Percentiles rank a stretch among this genome's conserved stretches.
These are phyloP conservation scores for Drosophila parvula DNA, from an alignment of 1,140 invertebrate species.

Conservation along the genomic window DNA sequence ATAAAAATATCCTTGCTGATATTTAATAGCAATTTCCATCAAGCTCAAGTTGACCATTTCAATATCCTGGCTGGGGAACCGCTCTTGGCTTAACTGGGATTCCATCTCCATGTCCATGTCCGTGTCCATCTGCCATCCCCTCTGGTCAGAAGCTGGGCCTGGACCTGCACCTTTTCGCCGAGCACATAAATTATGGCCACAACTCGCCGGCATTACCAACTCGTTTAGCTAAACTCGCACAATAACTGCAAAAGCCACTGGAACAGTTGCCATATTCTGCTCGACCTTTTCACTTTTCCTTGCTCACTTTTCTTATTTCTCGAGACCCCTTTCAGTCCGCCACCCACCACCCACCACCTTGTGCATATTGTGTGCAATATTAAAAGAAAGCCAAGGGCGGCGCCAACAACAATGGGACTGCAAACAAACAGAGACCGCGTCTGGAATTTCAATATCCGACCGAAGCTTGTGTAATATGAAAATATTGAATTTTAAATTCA, in stretches of 20 bases:
- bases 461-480: slow-evolving; percentile 46
- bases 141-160: background rate
- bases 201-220: slow-evolving; percentile 65
- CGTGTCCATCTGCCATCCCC: background rate
- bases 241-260: slow-evolving; percentile 68
- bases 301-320: slow-evolving; percentile 14
- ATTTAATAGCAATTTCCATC: slow-evolving; percentile 20
- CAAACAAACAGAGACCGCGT: slow-evolving; percentile 41
- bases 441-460: slow-evolving; percentile 62
- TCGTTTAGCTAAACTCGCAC: slow-evolving; percentile 72
- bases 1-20: slow-evolving; percentile 4
- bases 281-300: slow-evolving; percentile 60
- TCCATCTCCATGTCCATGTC: slow-evolving; percentile 1
- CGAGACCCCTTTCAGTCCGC: background rate
- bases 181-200: slow-evolving; percentile 40
- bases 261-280: slow-evolving; percentile 71
- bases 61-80: slow-evolving; percentile 29
- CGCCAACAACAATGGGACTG: slow-evolving; percentile 43
- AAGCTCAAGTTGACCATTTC: slow-evolving; percentile 28
- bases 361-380: slow-evolving; percentile 74
- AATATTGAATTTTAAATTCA: slow-evolving; percentile 76
- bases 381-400: slow-evolving; percentile 63
- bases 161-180: slow-evolving; percentile 1
- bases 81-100: background rate
- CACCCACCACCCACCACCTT: slow-evolving; percentile 23